Base-by-base conservation (phyloP, 2,113 vertebrate genomes). In the Kryptolebias marmoratus region DNA sequence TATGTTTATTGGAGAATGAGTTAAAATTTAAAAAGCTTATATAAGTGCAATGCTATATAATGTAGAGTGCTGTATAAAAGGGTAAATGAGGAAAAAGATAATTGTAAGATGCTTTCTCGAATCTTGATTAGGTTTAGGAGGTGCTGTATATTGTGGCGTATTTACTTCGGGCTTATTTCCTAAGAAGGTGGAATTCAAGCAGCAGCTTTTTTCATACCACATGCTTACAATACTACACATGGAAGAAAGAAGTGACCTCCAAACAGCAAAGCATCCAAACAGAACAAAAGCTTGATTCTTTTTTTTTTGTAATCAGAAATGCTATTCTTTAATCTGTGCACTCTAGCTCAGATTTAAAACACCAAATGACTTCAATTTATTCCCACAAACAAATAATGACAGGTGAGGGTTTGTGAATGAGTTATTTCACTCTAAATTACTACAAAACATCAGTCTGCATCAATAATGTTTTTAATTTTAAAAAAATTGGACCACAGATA, bases 121-220 rank as follows among this genome's bases (percentile, higher is more conserved):
- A 9, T 22, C 22, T 27, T 11, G n/a, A 53, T n/a, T 12, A 56
- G 54, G 28, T 31, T 31, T 56, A 31, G 31, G 14, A 30, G 56
- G 8, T 32, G 14, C 7, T n/a, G 11, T 36, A n/a, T 59, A 2
- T 42, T 39, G 10, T 39, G 32, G 16, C n/a, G 1, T 16, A 59
- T 10, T 52, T 73, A 65, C 22, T 66, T 49, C 32, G 57, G 75
- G 5, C 81, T 73, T 73, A 28, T 58, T 52, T 55, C 62, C 49
- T 79, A 67, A 72, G 81, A 79, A 53, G 31, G 45, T 53, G 71
- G 54, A 50, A 45, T 58, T 67, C 59, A 57, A 59, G 30, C 36
- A 53, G 56, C 63, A 50, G 55, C 45, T 69, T 39, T 54, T 22
- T 52, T 70, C 30, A 56, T 52, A 78, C 49, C 27, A 30, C 18